These are phyloP conservation scores for Ceramica pisi DNA, from an alignment of 2,888 invertebrate species.

Conservation along the genomic window DNA sequence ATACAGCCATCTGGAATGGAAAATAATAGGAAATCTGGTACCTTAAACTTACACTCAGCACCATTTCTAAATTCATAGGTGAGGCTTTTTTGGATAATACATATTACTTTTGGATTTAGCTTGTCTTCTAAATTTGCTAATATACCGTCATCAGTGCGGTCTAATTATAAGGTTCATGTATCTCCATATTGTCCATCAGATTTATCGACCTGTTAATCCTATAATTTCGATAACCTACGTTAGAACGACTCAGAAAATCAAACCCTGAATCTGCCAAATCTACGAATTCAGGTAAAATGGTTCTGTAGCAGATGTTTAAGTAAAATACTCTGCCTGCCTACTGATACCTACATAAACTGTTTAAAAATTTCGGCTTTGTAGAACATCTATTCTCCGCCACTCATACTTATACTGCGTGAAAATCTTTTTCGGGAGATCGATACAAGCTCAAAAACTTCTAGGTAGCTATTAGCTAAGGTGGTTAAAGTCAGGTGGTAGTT, in stretches of 20 bases:
- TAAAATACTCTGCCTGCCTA: no score
- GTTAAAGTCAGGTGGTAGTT: background rate
- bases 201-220: background rate
- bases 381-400: background rate
- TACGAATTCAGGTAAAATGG: no score
- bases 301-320: no score
- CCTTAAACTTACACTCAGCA: background rate
- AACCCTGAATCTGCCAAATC: no score
- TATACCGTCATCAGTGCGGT: background rate
- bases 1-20: slow-evolving; percentile 96
- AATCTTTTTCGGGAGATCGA: background rate
- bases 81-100: background rate
- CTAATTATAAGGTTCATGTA: background rate
- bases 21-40: slow-evolving; percentile 5
- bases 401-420: background rate
- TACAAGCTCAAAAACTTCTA: background rate
- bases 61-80: background rate
- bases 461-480: slow-evolving; percentile 5
- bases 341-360: no score
- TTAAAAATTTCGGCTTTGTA: background rate
- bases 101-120: background rate
- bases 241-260: background rate
- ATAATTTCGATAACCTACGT: background rate
- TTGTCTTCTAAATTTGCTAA: background rate
- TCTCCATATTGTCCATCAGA: background rate